phyloP scores from a whole-genome alignment of 2,888 invertebrate species.

The Diachrysia chrysitis region DNA sequence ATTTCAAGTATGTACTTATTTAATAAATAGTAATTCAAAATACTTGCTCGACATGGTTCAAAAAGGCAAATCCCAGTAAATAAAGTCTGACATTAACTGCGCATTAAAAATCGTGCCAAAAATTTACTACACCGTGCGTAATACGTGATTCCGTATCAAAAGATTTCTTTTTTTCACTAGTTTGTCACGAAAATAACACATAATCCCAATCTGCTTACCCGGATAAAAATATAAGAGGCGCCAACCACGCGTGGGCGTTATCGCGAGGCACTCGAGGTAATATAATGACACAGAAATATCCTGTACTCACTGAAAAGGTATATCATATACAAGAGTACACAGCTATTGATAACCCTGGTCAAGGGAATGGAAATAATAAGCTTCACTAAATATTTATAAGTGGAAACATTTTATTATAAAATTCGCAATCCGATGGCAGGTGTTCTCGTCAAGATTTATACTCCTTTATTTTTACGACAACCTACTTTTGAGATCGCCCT shows the following conservation, averaged over 20 bases:
- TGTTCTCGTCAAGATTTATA: conserved; percentile 37
- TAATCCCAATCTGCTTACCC: conserved; percentile 40
- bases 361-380: conserved; percentile 7
- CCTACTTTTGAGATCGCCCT: conserved; percentile 47
- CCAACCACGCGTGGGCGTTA: conserved; percentile 25
- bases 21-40: not conserved
- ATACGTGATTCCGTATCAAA: conserved; percentile 29
- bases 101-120: conserved; percentile 37
- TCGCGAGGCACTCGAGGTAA: conserved; percentile 44
- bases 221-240: conserved; percentile 37
- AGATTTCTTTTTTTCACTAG: conserved; percentile 24
- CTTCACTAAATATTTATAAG: conserved; percentile 3
- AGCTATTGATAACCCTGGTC: conserved; percentile 1
- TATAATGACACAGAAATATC: conserved; percentile 34
- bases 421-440: conserved; percentile 30
- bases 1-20: too few relatives aligned
- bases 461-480: conserved; percentile 46
- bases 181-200: conserved; percentile 44
- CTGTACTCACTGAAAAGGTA: not conserved
- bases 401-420: not conserved
- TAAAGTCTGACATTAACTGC: conserved; percentile 12
- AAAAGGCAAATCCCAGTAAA: conserved; percentile 20
- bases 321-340: not conserved
- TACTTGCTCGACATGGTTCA: not conserved
- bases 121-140: conserved; percentile 35